Conservation (phyloP, 2,888 invertebrate species). For the Chesias legatella region DNA sequence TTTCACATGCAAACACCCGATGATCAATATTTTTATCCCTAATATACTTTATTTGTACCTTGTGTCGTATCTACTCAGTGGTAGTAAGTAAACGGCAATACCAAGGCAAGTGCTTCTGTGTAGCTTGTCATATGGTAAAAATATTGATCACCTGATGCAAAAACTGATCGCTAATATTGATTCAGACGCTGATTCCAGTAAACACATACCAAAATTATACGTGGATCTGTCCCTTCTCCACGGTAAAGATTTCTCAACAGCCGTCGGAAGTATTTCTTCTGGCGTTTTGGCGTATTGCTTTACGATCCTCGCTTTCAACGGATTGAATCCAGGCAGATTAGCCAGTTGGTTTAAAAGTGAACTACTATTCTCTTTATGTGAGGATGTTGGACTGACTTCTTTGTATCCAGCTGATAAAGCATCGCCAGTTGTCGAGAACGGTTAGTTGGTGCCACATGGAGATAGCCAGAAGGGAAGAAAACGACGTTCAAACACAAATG, state of each 20-base stretch:
- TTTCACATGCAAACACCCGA: too few species aligned
- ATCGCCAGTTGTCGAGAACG: slow-evolving; percentile 65
- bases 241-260: slow-evolving; percentile 90
- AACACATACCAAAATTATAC: slow-evolving; percentile 86
- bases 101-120: not conserved
- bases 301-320: slow-evolving; percentile 85
- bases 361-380: slow-evolving; percentile 84
- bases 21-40: too few species aligned
- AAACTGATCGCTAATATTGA: slow-evolving; percentile 40
- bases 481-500: slow-evolving; percentile 73
- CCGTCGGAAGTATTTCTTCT: slow-evolving; percentile 84
- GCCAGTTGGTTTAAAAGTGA: slow-evolving; percentile 85
- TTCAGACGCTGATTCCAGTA: slow-evolving; percentile 45
- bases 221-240: slow-evolving; percentile 90
- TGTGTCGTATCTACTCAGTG: too few species aligned
- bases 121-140: slow-evolving; percentile 23
- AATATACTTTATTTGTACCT: too few species aligned
- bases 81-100: too few species aligned
- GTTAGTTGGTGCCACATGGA: slow-evolving; percentile 73
- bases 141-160: slow-evolving; percentile 52
- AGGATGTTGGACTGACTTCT: slow-evolving; percentile 79
- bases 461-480: slow-evolving; percentile 79
- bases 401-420: slow-evolving; percentile 70
- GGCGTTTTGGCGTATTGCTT: slow-evolving; percentile 84
- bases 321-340: slow-evolving; percentile 85